Evolutionary conservation across 2,113 vertebrate genomes (phyloP), one percentile per base, ranked within the genome.

Genomic region (Ameiurus melas): DNA sequence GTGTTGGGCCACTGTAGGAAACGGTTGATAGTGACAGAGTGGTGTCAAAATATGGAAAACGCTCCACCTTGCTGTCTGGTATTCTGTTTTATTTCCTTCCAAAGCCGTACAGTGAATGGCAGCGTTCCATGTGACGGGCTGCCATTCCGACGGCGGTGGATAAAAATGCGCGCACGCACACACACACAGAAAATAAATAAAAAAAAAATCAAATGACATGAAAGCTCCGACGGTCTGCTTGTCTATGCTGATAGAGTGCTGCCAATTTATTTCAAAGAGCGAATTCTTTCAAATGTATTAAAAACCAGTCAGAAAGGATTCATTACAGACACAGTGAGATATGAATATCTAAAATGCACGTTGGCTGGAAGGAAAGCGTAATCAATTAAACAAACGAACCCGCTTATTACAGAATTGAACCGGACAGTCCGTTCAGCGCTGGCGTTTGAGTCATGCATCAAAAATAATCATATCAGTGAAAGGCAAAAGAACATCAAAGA

Each of bases 391-490:
- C 5, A 47, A 47, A 64, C 33, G 73, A 64, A 86, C 39, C 73
- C 3, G 64, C 20, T 22, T 36, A 5, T 81, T 55, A 70, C 20
- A 81, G 84, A 79, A 80, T 47, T 43, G 64, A 71, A 53, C 51
- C 39, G 64, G 51, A 53, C 73, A 58, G 66, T 85, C 77, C 78
- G 79, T 19, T n/a, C 58, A 68, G 73, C 70, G 75, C 53, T 90
- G 87, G 36, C 75, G 20, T 89, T 87, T 85, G 83, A 85, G 85
- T 87, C 77, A 87, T 60, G 60, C 92, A 93, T 92, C 91, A 93
- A 94, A 94, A 94, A 93, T 94, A 96, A 95, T 94, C 94, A 93
- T 90, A 92, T 93, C 92, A 91, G 91, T 92, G 90, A 94, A 91
- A 90, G 90, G 89, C 84, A 94, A 94, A 93, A 90, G 93, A 93